Evolutionary conservation across 2,888 invertebrate genomes (phyloP), one percentile per base, ranked within the genome.

Genomic region (Cryptocheilus praepositus): DNA sequence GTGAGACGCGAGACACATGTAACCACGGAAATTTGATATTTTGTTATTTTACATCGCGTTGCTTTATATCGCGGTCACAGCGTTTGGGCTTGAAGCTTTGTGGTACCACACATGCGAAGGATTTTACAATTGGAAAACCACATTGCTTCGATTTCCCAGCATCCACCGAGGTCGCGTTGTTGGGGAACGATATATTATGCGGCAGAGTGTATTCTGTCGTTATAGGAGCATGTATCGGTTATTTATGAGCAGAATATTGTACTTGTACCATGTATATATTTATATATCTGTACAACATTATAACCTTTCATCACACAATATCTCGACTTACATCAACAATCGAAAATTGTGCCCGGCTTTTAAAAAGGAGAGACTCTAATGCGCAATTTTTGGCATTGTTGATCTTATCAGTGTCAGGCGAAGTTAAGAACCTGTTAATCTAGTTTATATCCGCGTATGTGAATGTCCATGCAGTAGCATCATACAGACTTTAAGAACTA

Each of bases 11-110:
- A 36, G 11, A 36, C 36, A 36, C 2, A 5, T 36, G 36, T 36
- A 36, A 36, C 36, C 11, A 8, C 36, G 36, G 36, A 36, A 36
- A 36, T 36, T 36, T 36, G 36, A 36, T 36, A 36, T 11, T 36
- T 3, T 36, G 36, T 36, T 36, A 11, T 11, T 36, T 43, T 56
- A 46, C 58, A 46, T 64, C 61, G 61, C 52, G 59, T 57, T 28
- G 7, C 7, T 58, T 61, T 70, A 61, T 68, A 67, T 75, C 70
- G 71, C 71, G 78, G 83, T 81, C 77, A 71, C 84, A 85, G 87
- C 86, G 85, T 86, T 87, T 83, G 85, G 81, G 85, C 81, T 80
- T 73, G 83, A 86, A 87, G 83, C 86, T 81, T 83, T 84, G 84
- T 79, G 86, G 85, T 86, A 81, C 13, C 70, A 61, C 66, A 61